phyloP scores from a whole-genome alignment of 2,888 invertebrate genomes.

The Hydrotaea diabolus region DNA sequence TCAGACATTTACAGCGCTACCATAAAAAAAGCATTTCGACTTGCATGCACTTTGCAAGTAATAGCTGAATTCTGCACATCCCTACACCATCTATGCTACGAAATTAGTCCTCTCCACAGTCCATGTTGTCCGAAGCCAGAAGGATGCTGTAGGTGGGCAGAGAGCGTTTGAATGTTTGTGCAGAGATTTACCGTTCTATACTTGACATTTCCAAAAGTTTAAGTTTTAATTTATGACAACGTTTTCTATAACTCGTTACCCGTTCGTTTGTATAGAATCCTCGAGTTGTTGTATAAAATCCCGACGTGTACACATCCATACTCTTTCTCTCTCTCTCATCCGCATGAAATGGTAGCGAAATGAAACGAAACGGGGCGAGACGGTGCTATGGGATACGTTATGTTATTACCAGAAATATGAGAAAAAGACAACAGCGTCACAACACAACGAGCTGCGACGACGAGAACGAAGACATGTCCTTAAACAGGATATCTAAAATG shows the following conservation, averaged over 20 bases:
- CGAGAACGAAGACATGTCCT: conserved; percentile 40
- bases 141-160: conserved; percentile 29
- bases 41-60: conserved; percentile 73
- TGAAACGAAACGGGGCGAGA: conserved; percentile 25
- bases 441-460: neutral
- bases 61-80: conserved; percentile 67
- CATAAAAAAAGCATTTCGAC: conserved; percentile 36
- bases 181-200: conserved; percentile 81
- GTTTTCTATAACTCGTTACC: conserved; percentile 76
- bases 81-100: neutral
- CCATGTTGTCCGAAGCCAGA: conserved; percentile 6
- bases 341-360: no score
- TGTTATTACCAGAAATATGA: conserved; percentile 30
- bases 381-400: conserved; percentile 19
- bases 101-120: conserved; percentile 9
- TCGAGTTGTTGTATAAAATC: neutral
- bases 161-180: conserved; percentile 68
- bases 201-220: conserved; percentile 81
- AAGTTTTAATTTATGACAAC: conserved; percentile 81
- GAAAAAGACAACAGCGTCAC: conserved; percentile 46
- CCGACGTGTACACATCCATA: conserved; percentile 10
- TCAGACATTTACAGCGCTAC: no score
- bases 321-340: no score
- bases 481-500: conserved; percentile 54
- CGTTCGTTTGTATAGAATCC: conserved; percentile 19